Conservation (phyloP, 2,888 invertebrate genomes). For the Morpho achilles region DNA sequence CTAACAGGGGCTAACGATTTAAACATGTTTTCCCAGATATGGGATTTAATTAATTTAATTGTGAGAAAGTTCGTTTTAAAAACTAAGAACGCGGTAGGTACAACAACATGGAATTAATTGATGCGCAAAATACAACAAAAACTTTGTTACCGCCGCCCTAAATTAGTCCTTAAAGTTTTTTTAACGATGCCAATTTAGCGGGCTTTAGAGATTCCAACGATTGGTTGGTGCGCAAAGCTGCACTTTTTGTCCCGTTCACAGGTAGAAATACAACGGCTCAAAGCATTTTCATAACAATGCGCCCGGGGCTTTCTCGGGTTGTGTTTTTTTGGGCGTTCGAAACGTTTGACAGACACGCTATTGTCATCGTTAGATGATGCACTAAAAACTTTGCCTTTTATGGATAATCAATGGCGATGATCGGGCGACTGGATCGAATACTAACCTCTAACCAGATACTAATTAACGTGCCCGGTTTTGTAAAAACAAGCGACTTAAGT, state of each 20-base stretch:
- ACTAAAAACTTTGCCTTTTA: slow-evolving; percentile 65
- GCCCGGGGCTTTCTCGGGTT: slow-evolving; percentile 67
- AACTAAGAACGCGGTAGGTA: slow-evolving; percentile 36
- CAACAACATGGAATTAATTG: slow-evolving; percentile 36
- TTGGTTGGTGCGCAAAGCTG: slow-evolving; percentile 64
- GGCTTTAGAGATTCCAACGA: slow-evolving; percentile 54
- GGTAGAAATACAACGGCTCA: slow-evolving; percentile 72
- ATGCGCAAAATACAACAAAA: slow-evolving; percentile 48
- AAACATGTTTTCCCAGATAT: too few species aligned
- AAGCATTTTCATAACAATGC: slow-evolving; percentile 78
- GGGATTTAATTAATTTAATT: slow-evolving; percentile 14
- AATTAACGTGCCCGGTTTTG: slow-evolving; percentile 42
- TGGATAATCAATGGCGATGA: slow-evolving; percentile 65
- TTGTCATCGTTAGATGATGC: slow-evolving; percentile 73
- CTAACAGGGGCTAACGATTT: too few species aligned
- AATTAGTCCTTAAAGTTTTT: slow-evolving; percentile 66
- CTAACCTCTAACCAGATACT: slow-evolving; percentile 49
- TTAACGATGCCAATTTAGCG: slow-evolving; percentile 68
- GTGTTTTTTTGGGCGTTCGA: slow-evolving; percentile 63
- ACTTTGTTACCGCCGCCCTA: slow-evolving; percentile 57
- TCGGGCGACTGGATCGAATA: slow-evolving; percentile 52
- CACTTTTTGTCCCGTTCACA: slow-evolving; percentile 65
- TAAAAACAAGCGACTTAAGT: not conserved
- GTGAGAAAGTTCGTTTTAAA: slow-evolving; percentile 22
- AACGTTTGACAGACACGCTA: slow-evolving; percentile 72